Evolutionary conservation across 2,888 invertebrate genomes (phyloP), one percentile per base, ranked within the genome.

Genomic region (Hydropsyche betteni): DNA sequence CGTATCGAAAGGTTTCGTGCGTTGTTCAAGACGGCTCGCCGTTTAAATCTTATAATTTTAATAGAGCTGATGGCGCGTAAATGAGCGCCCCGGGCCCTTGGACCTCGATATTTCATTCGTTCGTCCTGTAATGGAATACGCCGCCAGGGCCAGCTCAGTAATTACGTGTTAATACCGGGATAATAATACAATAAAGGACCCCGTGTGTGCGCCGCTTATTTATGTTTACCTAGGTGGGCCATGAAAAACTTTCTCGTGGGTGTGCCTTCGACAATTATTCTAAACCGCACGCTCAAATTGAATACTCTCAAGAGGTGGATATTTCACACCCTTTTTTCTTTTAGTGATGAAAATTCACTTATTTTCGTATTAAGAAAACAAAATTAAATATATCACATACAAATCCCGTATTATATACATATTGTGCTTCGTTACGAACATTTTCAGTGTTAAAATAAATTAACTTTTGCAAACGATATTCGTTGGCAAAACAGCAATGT

Each of bases 131-230:
- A 72, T 72, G 72, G 72, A 72, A 72, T 72, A 72, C 72, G 72
- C 36, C 36, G 64, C 64, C 36, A 64, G 64, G 58, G 72, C 53
- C 73, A 24, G 50, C 34, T 33, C 68, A 16, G 73, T 76, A 77
- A 78, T 79, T 79, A 79, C 79, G 77, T 79, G 79, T 75, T 78
- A 76, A 79, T 79, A 77, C 69, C 53, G 74, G 44, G 75, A 75
- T 74, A 77, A 77, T 79, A 77, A 76, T 71, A 69, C 69, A 73
- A 76, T 73, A 74, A 74, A 68, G 68, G 68, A 68, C 74, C 68
- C 51, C 51, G 51, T 33, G 51, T 50, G 51, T 50, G 16, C 24
- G 24, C 24, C 64, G 64, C 64, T 70, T 33, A 58, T 72, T 58
- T 72, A 72, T 72, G 72, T 72, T 72, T 72, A 58, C 12, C 58